Base-by-base conservation (phyloP, 35 echinoderm and acorn worm species). In the Ptychodera flava region DNA sequence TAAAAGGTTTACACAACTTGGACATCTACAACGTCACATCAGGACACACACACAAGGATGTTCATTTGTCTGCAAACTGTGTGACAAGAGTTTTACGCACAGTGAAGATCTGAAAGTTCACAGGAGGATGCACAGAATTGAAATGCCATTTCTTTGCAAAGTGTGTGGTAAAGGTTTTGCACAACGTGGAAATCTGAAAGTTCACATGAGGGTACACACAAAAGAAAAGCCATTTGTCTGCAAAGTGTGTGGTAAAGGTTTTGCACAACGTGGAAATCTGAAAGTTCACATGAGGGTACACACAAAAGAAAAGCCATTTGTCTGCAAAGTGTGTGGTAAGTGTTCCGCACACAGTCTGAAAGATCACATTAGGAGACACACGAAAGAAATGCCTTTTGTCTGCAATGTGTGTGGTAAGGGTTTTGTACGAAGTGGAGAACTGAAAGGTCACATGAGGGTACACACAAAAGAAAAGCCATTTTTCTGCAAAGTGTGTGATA, bases 221-320 rank as follows among this genome's bases (percentile, higher is more conserved):
- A 91, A 91, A 28, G 94, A 97, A 38, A 97, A 89, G 53, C 91
- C 89, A 16, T 93, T 86, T 84, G 88, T 93, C 37, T 97, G 95
- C 37, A 31, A 79, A n/a, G 82, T 86, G 52, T 83, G 82, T 83
- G 82, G 28, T 28, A 83, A 83, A n/a, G n/a, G 35, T 35, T 83
- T 83, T n/a, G 30, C 35, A 27, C 35, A n/a, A 2, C 35, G 37
- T 10, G 37, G n/a, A 35, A 83, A 83, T 28, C 35, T 83, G 35
- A 83, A 83, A 30, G 35, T 83, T 36, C 82, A 83, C 37, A 0
- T 83, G 28, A 34, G 82, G 35, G 37, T 83, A 34, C 82, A 83
- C 35, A 83, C 82, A 36, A 36, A 36, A 12, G 82, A 83, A 83
- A 34, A 35, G 76, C 90, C 90, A 27, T 95, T 87, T 77, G 77